Base-by-base conservation (phyloP, 2,888 invertebrate genomes). In the Eurytoma adleriae region DNA sequence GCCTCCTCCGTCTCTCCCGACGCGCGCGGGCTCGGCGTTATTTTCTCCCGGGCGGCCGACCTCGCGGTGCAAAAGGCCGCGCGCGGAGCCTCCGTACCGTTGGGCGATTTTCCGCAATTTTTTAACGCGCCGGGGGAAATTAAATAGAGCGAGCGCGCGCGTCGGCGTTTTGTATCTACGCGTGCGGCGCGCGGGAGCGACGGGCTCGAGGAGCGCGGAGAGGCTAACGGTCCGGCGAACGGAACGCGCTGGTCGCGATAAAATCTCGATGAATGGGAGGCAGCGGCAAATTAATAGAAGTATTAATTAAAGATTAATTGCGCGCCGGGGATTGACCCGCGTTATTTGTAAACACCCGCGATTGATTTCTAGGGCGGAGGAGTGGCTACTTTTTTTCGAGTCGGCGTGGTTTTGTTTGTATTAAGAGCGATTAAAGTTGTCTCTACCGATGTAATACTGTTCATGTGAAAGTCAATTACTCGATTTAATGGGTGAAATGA, bases 231-330 rank as follows among this genome's bases (percentile, higher is more conserved):
- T 74, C 54, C 67, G n/a, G 14, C 18, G 76, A 69, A 52, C 64
- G 77, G 70, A 77, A 70, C 75, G 59, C 68, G 59, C n/a, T 67
- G n/a, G 5, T 18, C 66, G 30, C 62, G 64, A 71, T 78, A 71
- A 62, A 71, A 78, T 66, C 56, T 61, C 24, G 50, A 62, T 57
- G 27, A 67, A 57, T 54, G 66, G 56, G 27, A 61, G 61, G 7
- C 16, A 7, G 67, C 40, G 52, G 40, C 70, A 75, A 76, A 78
- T 61, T 68, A 61, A 69, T 56, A 54, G 59, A 73, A 13, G 57
- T 64, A 79, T 79, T 79, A 79, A 69, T 79, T 79, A 74, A 40
- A 74, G 62, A 74, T 79, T 79, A 73, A 79, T 79, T 74, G 62
- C 57, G 30, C 54, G 54, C 67, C 61, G 54, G 57, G 56, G 70